phyloP scores from a whole-genome alignment of 1,140 invertebrate species.

The Drosophila navojoa region DNA sequence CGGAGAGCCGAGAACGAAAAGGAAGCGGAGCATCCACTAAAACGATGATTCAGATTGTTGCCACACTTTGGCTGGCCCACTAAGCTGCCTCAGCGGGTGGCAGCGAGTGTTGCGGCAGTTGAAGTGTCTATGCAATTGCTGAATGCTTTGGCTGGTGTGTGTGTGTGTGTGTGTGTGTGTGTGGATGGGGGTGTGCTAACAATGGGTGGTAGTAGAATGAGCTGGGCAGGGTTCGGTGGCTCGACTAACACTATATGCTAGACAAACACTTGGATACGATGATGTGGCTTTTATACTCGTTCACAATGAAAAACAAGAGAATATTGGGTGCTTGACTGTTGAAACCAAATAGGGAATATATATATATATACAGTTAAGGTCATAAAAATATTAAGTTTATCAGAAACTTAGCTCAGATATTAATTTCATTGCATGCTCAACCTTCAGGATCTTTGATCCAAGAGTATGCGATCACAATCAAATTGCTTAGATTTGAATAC shows the following conservation, averaged over 20 bases:
- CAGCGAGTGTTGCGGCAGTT: neutral
- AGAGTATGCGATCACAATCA: too few relatives aligned
- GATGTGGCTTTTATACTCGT: slow-evolving; percentile 62
- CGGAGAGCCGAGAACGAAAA: too few relatives aligned
- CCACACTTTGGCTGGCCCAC: slow-evolving; percentile 56
- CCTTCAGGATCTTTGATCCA: too few relatives aligned
- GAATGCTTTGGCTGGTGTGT: neutral
- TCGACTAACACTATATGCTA: slow-evolving; percentile 32
- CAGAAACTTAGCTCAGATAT: too few relatives aligned
- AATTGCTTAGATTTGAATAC: too few relatives aligned
- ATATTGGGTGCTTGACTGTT: too few relatives aligned
- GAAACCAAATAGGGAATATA: too few relatives aligned
- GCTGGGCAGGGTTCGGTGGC: neutral
- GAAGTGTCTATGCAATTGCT: slow-evolving; percentile 33
- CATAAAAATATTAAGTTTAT: too few relatives aligned
- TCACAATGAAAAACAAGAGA: too few relatives aligned
- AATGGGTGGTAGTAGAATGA: slow-evolving; percentile 1
- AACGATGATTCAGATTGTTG: slow-evolving; percentile 79
- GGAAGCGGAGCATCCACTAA: slow-evolving; percentile 31
- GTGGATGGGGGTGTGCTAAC: slow-evolving; percentile 5
- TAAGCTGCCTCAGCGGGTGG: slow-evolving; percentile 52
- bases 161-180: neutral
- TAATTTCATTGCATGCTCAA: too few relatives aligned
- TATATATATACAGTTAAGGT: too few relatives aligned
- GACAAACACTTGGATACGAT: slow-evolving; percentile 70